Conservation (phyloP, 2,113 vertebrate species). For the Illadopsis cleaveri region DNA sequence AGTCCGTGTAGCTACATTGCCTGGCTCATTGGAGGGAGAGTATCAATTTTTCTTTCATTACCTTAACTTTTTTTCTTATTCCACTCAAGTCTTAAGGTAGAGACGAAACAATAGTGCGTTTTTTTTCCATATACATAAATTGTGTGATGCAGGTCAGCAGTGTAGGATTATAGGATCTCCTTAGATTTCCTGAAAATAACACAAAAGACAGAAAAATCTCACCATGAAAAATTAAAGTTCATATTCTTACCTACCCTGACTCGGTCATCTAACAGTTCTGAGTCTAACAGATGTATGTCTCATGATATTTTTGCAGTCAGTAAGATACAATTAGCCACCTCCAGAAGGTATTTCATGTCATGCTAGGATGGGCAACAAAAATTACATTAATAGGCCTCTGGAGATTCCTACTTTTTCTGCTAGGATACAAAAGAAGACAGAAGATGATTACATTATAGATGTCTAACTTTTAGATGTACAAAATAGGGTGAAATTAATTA, state of each 20-base stretch:
- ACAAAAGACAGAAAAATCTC: neutral
- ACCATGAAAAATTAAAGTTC: neutral
- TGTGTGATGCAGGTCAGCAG: neutral
- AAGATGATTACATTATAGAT: neutral
- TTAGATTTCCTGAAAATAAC: neutral
- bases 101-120: neutral
- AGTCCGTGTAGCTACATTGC: neutral
- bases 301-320: neutral
- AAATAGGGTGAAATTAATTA: neutral
- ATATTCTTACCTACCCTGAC: neutral
- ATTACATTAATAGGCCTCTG: neutral
- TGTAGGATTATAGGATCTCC: neutral
- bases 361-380: neutral
- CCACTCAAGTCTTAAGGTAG: neutral
- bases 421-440: neutral
- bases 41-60: neutral
- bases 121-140: neutral
- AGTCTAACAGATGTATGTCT: neutral
- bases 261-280: neutral
- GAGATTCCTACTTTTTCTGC: neutral
- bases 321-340: neutral
- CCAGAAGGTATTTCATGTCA: neutral
- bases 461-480: neutral
- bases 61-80: neutral
- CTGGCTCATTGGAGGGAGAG: neutral